A percentile compares a stretch with the other conserved stretches of the same genome.
These are phyloP conservation scores for Dicycla oo DNA, from an alignment of 2,888 invertebrate genomes.

Conservation along the genomic window DNA sequence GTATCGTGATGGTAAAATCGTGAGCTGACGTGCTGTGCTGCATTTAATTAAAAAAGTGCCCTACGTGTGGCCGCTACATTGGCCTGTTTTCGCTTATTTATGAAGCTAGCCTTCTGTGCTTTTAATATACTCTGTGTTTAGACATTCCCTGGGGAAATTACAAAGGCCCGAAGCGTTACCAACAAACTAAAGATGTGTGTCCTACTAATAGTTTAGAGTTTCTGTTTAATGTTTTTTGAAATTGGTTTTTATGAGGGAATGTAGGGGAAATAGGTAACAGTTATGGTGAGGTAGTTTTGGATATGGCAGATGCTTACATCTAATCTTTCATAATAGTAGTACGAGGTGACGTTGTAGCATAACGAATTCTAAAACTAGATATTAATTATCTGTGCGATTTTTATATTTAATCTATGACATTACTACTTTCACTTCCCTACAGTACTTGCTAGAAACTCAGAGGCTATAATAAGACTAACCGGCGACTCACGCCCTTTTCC, in stretches of 20 bases:
- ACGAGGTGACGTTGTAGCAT: neutral
- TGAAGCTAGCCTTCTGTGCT: neutral
- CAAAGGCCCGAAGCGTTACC: conserved; percentile 40
- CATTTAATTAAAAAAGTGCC: too few species aligned
- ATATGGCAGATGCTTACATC: too few species aligned
- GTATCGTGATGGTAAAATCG: too few species aligned
- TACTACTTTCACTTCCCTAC: too few species aligned
- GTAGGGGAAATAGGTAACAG: neutral
- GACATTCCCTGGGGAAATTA: conserved; percentile 60
- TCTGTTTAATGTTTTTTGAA: conserved; percentile 17
- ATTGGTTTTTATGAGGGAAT: neutral
- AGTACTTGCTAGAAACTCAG: too few species aligned
- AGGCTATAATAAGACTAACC: too few species aligned
- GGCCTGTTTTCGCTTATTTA: neutral
- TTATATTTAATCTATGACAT: too few species aligned
- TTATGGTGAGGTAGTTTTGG: neutral
- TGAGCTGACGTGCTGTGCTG: too few species aligned
- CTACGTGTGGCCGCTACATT: neutral
- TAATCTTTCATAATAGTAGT: neutral
- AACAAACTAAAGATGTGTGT: conserved; percentile 41
- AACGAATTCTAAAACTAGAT: too few species aligned
- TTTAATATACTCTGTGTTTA: neutral
- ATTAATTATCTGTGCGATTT: too few species aligned
- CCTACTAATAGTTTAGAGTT: conserved; percentile 45
- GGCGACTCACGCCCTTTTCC: too few species aligned